These are phyloP conservation scores for Octodon degus DNA, from an alignment of 2,113 vertebrate species.

Conservation along the genomic window DNA sequence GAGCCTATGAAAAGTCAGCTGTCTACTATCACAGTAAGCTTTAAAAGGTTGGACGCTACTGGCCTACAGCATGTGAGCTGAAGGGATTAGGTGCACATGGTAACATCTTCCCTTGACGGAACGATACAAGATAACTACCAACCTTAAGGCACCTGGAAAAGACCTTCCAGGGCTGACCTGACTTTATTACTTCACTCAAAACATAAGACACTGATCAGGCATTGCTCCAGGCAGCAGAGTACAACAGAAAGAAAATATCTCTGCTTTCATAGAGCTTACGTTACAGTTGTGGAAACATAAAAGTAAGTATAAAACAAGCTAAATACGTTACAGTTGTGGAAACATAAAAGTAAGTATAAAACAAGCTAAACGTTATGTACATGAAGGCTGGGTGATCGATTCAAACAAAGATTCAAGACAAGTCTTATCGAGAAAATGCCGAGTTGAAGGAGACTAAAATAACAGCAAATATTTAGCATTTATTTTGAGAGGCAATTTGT, in stretches of 20 bases:
- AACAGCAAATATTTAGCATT: not conserved
- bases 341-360: constrained; percentile 1
- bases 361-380: not conserved
- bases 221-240: not conserved
- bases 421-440: not conserved
- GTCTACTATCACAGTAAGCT: not conserved
- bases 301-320: not conserved
- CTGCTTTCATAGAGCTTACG: constrained; percentile 4
- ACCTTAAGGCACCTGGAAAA: not conserved
- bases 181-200: constrained; percentile 19
- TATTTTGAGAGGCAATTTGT: not conserved
- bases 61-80: not conserved
- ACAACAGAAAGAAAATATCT: constrained; percentile 45
- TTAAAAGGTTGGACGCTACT: not conserved
- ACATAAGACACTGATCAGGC: constrained; percentile 2
- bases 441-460: constrained; percentile 21
- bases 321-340: not conserved
- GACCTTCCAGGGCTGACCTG: not conserved
- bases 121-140: not conserved
- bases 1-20: not conserved
- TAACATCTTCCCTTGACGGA: not conserved
- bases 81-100: not conserved
- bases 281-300: not conserved
- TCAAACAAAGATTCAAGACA: constrained; percentile 54
- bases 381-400: not conserved